Evolutionary conservation across 2,888 invertebrate species (phyloP), one percentile per base, ranked within the genome.

Genomic region (Trypoxylon attenuatum): DNA sequence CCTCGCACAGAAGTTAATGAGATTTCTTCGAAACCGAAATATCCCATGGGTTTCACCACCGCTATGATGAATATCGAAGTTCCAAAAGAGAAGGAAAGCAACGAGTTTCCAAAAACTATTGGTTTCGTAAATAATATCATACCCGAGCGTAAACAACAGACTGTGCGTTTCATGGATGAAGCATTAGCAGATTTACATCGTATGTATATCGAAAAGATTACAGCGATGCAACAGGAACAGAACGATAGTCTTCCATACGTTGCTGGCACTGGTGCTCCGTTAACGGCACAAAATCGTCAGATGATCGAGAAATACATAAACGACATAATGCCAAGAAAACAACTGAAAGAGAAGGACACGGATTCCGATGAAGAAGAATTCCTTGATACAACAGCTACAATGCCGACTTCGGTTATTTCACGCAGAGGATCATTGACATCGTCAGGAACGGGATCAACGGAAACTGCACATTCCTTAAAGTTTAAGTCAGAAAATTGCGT

Each of bases 281-380:
- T 82, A 50, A 55, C 75, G 15, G 38, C 70, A 22, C 77, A 76
- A 2, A 80, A 80, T 61, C 77, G 63, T 38, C 79, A 85, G 13
- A 76, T 84, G 74, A 83, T 84, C 22, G 82, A 84, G 4, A 80
- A 73, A 21, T 85, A 85, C 47, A 71, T 79, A 8, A 73, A 74
- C n/a, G 83, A 83, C 4, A 58, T 65, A 49, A 55, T 58, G 29
- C 54, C 59, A 23, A 64, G 39, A 10, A 71, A 61, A 21, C 56
- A 59, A 18, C 47, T 57, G 0, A 72, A 45, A 19, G 46, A 50
- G 25, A 77, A 74, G 22, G 83, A 80, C 1, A 79, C 74, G 22
- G 84, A 81, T 13, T 73, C 75, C 1, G 85, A 84, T 45, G 85
- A 87, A 38, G 87, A 87, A 4, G 86, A 84, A 58, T 87, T 81